Evolutionary conservation across 2,888 invertebrate species (phyloP), one percentile per base, ranked within the genome.

Genomic region (Liopterus haemorrhoidalis): DNA sequence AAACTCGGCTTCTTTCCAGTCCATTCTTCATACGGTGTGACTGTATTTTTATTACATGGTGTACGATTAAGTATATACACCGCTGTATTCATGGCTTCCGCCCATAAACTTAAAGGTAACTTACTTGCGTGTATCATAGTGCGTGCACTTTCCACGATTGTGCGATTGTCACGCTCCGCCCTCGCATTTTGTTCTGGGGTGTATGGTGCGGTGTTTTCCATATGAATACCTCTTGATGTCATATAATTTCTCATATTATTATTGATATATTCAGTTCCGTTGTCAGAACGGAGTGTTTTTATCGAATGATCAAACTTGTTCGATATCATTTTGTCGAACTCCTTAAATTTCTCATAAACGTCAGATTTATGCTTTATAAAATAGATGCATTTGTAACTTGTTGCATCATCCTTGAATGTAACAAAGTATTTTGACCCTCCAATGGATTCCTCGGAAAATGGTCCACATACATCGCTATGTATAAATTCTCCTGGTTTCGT

Each of bases 91-190:
- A 58, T 55, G 15, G 61, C 63, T 46, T 66, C 61, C 16, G 57
- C 58, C 62, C 63, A 65, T 27, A 59, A 50, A 15, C 33, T 20
- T 5, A 51, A 40, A 1, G 51, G 52, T 24, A 63, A 32, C 5
- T 54, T 38, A 11, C 52, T 49, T 16, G 55, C 46, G 4, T 46
- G 25, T 11, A 63, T 14, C 56, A 63, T 58, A 2, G 59, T 49
- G 30, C 57, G 49, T 9, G 60, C 58, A 30, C 48, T 47, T 41
- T 63, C 61, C 8, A 59, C 54, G 9, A 62, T 39, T 5, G 60
- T 59, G 12, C 59, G 25, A 33, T 55, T 61, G 37, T 59, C 56
- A n/a, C 59, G 32, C 39, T 64, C 62, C 6, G 56, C 50, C 30
- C 49, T 49, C 2, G 60, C 60, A 53, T 62, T 62, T 41, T 57